Evolutionary conservation across 2,797 vertebrate genomes (phyloP).

Genomic region (Myotis pilosus): DNA sequence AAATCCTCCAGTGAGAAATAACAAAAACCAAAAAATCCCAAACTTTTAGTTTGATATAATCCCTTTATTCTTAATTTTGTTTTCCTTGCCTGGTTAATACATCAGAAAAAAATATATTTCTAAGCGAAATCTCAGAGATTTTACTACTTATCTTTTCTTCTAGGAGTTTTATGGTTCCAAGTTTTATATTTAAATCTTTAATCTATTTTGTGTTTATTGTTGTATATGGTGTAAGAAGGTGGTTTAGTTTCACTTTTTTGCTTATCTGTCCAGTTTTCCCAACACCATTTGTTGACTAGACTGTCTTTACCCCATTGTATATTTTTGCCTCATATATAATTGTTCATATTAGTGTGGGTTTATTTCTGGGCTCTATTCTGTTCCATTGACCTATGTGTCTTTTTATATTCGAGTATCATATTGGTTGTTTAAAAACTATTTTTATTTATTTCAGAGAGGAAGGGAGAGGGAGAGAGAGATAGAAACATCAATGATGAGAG

Average conservation of each 20-base stretch:
- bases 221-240: background rate
- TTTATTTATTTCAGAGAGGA: too few species aligned
- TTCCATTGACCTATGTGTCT: too few species aligned
- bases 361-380: too few species aligned
- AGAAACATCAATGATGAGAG: too few species aligned
- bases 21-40: too few species aligned
- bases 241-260: background rate
- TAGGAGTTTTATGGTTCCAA: background rate
- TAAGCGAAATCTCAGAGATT: background rate
- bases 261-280: background rate
- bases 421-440: too few species aligned
- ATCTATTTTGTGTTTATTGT: background rate
- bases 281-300: background rate
- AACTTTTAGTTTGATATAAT: background rate
- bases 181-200: background rate
- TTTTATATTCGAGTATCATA: too few species aligned
- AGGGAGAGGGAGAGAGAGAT: too few species aligned
- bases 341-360: too few species aligned
- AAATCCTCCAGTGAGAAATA: too few species aligned
- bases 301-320: background rate
- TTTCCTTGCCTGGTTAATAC: background rate
- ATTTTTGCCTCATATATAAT: too few species aligned
- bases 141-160: background rate
- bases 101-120: background rate
- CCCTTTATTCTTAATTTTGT: background rate